Conservation (phyloP, 2,113 vertebrate species). For the Apistogramma diplotaenia region DNA sequence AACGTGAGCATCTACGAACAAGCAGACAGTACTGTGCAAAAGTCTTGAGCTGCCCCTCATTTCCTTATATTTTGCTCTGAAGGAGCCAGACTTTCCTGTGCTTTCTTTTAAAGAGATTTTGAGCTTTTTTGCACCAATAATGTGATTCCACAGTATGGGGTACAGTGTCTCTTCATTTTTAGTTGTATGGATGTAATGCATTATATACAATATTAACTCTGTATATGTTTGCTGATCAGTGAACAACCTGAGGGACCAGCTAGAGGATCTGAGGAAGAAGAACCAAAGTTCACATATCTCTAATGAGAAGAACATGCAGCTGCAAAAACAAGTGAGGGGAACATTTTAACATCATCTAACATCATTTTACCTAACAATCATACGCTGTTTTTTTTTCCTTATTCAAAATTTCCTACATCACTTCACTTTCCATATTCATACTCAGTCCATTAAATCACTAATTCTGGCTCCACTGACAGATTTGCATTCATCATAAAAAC, state of each 20-base stretch:
- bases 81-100: background rate
- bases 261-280: conserved; percentile 92
- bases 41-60: background rate
- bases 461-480: background rate
- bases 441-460: background rate
- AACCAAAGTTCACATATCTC: conserved; percentile 92
- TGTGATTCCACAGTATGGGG: background rate
- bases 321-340: conserved; percentile 89
- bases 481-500: background rate
- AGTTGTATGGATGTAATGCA: background rate
- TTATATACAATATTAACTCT: background rate
- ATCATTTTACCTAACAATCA: background rate
- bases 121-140: background rate
- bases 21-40: background rate
- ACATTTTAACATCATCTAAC: background rate
- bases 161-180: too few relatives aligned
- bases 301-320: conserved; percentile 89
- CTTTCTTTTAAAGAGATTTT: background rate
- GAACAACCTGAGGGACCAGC: conserved; percentile 92
- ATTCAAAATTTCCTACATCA: background rate
- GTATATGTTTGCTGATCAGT: conserved; percentile 71
- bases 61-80: background rate
- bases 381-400: background rate
- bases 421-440: background rate
- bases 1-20: conserved; percentile 73